Evolutionary conservation across 2,888 invertebrate species (phyloP).

Genomic region (Campoplex nolae): DNA sequence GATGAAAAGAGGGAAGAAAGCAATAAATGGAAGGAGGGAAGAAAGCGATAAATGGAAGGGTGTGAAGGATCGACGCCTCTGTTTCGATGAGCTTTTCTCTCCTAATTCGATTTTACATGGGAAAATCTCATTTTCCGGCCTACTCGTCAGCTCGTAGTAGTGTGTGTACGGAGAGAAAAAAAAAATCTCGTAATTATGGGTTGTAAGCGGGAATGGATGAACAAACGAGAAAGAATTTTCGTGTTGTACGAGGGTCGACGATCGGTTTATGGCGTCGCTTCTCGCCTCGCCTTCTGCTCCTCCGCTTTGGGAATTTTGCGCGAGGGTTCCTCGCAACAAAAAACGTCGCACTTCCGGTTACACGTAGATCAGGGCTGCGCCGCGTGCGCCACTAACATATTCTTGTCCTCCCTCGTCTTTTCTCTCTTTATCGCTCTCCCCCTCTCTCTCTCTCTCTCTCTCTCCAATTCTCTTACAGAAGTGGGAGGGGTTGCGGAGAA

Average conservation of each 20-base stretch:
- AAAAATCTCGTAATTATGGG: background rate
- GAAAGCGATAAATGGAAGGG: background rate
- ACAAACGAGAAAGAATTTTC: conserved; percentile 61
- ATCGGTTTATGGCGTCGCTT: conserved; percentile 44
- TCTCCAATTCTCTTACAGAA: conserved; percentile 18
- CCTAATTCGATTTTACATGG: conserved; percentile 52
- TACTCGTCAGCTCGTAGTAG: conserved; percentile 21
- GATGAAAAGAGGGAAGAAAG: background rate
- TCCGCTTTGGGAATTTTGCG: background rate
- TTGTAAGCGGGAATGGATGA: conserved; percentile 35
- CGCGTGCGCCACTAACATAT: conserved; percentile 55
- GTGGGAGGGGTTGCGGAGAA: conserved; percentile 72
- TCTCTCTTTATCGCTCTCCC: background rate
- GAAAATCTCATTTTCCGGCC: conserved; percentile 61
- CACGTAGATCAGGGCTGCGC: conserved; percentile 63
- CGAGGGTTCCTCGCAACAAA: conserved; percentile 25
- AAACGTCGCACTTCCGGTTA: conserved; percentile 66
- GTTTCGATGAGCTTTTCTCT: conserved; percentile 23
- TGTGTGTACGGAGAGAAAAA: too few relatives aligned
- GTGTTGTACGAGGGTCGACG: conserved; percentile 46
- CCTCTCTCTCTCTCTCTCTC: background rate
- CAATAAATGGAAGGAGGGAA: background rate
- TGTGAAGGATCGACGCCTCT: conserved; percentile 36
- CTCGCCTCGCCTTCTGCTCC: background rate
- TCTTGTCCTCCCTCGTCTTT: conserved; percentile 10